A percentile compares a stretch with the other conserved stretches of the same genome.
These are phyloP conservation scores for Tylochromis polylepis DNA, from an alignment of 2,113 vertebrate genomes.

Conservation along the genomic window DNA sequence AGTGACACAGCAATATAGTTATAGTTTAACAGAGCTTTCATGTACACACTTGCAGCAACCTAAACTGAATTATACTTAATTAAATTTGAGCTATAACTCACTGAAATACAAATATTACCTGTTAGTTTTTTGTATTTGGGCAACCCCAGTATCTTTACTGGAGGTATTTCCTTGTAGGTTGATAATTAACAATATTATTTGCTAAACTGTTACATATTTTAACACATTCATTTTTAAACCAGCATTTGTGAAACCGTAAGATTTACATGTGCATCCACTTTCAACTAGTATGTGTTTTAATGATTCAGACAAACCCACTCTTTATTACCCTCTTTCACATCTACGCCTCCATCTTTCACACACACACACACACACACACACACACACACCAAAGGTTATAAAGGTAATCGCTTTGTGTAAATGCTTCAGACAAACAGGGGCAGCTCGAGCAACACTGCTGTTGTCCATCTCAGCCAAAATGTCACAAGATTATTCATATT, in stretches of 20 bases:
- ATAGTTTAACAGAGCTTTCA: not conserved
- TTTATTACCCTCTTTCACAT: not conserved
- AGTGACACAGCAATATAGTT: not conserved
- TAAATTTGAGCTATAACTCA: not conserved
- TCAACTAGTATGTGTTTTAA: not conserved
- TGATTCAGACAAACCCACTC: not conserved
- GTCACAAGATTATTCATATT: slow-evolving; percentile 65
- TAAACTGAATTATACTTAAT: not conserved
- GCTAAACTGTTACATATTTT: slow-evolving; percentile 12
- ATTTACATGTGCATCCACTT: not conserved
- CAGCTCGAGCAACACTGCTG: not conserved
- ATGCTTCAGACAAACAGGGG: slow-evolving; percentile 10
- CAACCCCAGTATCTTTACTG: not conserved
- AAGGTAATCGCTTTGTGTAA: slow-evolving; percentile 1
- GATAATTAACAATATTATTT: slow-evolving; percentile 42
- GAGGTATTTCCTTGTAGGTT: slow-evolving; percentile 23
- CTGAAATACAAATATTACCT: not conserved
- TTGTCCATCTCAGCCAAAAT: slow-evolving; percentile 38
- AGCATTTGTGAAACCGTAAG: not conserved
- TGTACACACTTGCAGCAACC: not conserved
- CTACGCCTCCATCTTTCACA: not conserved
- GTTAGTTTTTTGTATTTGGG: not conserved
- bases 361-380: not conserved
- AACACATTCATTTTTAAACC: not conserved
- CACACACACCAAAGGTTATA: not conserved